Percentiles rank a stretch among this genome's conserved stretches.
Conservation (phyloP, 1,140 invertebrate species). For the Amphibalanus amphitrite region DNA sequence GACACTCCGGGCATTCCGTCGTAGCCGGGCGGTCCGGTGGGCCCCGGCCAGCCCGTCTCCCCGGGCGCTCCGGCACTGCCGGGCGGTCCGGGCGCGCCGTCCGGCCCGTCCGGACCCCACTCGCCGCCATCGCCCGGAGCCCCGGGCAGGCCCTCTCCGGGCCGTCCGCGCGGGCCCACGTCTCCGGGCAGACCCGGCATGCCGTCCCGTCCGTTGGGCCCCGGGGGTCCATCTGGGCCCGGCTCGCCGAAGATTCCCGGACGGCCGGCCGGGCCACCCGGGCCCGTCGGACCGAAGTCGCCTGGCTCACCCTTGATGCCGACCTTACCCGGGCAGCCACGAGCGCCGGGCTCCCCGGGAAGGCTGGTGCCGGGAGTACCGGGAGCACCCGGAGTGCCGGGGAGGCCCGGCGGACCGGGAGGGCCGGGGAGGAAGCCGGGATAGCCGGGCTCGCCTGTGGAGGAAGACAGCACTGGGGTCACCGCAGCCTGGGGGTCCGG, state of each 20-base stretch:
- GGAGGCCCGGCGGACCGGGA: not conserved
- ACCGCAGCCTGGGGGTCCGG: too few species aligned
- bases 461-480: too few species aligned
- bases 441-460: not conserved
- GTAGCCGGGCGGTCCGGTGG: not conserved
- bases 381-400: not conserved
- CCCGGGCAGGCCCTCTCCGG: conserved; percentile 40
- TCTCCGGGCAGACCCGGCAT: conserved; percentile 29
- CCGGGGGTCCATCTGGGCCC: conserved; percentile 17
- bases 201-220: conserved; percentile 7
- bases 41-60: too few species aligned
- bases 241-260: conserved; percentile 14
- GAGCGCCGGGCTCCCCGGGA: conserved; percentile 18
- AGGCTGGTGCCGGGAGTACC: conserved; percentile 18
- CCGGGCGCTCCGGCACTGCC: conserved; percentile 8
- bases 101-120: conserved; percentile 48
- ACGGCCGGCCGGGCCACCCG: conserved; percentile 28
- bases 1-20: conserved; percentile 7
- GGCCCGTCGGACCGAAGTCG: conserved; percentile 23
- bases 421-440: too few species aligned
- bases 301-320: conserved; percentile 35
- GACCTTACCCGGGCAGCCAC: conserved; percentile 22
- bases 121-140: conserved; percentile 38
- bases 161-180: conserved; percentile 35
- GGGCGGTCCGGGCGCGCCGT: conserved; percentile 45